phyloP scores from a whole-genome alignment of 2,888 invertebrate species.

The Synanthedon tipuliformis region DNA sequence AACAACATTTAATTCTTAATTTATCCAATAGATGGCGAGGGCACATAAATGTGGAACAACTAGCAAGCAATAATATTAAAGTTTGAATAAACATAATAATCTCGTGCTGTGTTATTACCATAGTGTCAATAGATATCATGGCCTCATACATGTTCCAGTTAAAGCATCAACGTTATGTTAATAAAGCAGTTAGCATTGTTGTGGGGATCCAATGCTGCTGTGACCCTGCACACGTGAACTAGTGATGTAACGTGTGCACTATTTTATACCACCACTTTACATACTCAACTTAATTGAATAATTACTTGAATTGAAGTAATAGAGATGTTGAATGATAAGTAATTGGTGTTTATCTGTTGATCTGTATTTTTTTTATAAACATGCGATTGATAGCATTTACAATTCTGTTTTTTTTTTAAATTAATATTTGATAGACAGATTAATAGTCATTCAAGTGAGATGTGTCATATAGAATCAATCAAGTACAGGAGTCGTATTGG shows the following conservation, averaged over 20 bases:
- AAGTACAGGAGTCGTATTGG: no score
- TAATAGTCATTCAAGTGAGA: no score
- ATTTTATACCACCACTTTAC: not conserved
- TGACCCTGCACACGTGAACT: constrained; percentile 30
- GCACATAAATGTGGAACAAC: no score
- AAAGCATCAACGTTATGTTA: constrained; percentile 54
- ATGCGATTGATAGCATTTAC: no score
- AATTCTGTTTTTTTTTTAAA: no score
- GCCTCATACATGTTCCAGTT: constrained; percentile 55
- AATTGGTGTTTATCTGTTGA: constrained; percentile 1
- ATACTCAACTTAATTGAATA: not conserved
- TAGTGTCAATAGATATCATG: constrained; percentile 18
- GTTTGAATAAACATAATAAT: no score
- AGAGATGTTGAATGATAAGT: not conserved
- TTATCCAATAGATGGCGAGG: no score
- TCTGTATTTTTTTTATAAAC: constrained; percentile 1
- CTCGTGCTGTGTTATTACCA: not conserved
- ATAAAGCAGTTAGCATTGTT: constrained; percentile 65
- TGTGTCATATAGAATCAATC: no score
- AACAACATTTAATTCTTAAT: no score
- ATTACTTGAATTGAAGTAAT: not conserved
- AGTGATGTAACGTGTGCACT: not conserved
- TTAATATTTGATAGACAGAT: no score
- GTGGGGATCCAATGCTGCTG: constrained; percentile 34
- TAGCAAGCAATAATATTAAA: no score